These are phyloP conservation scores for Hemicordylus capensis DNA, from an alignment of 2,113 vertebrate genomes.

Conservation along the genomic window DNA sequence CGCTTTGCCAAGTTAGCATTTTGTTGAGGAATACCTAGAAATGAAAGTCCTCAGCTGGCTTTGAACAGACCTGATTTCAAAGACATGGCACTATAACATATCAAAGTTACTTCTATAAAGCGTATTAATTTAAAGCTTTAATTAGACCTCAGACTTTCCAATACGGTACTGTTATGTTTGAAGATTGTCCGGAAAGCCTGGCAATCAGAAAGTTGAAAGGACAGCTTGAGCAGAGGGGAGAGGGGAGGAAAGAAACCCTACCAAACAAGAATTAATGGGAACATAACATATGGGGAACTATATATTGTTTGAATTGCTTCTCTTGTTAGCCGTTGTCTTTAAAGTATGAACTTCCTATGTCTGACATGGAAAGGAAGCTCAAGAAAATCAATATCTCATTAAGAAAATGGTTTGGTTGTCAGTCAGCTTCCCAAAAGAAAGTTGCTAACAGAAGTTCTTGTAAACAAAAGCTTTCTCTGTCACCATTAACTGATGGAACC, in stretches of 20 bases:
- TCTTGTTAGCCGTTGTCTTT: slow-evolving; percentile 1
- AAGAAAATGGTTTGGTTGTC: slow-evolving; percentile 39
- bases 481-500: slow-evolving; percentile 16
- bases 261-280: slow-evolving; percentile 11
- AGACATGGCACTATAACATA: neutral
- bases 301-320: neutral
- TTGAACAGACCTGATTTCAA: neutral
- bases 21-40: slow-evolving; percentile 6
- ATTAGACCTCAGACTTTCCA: neutral
- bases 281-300: neutral
- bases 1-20: too few relatives aligned
- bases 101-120: neutral
- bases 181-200: neutral
- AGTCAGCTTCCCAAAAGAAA: slow-evolving; percentile 22
- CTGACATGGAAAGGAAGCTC: slow-evolving; percentile 35
- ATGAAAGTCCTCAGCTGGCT: neutral
- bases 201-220: neutral
- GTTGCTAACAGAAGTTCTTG: slow-evolving; percentile 22
- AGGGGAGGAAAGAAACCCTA: neutral
- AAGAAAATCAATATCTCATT: slow-evolving; percentile 42
- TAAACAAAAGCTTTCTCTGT: slow-evolving; percentile 28
- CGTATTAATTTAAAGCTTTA: neutral
- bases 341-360: slow-evolving; percentile 33
- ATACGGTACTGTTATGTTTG: neutral
- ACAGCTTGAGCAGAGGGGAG: neutral